Evolutionary conservation across 1,140 invertebrate species (phyloP).

Genomic region (Sitobion miscanthi): DNA sequence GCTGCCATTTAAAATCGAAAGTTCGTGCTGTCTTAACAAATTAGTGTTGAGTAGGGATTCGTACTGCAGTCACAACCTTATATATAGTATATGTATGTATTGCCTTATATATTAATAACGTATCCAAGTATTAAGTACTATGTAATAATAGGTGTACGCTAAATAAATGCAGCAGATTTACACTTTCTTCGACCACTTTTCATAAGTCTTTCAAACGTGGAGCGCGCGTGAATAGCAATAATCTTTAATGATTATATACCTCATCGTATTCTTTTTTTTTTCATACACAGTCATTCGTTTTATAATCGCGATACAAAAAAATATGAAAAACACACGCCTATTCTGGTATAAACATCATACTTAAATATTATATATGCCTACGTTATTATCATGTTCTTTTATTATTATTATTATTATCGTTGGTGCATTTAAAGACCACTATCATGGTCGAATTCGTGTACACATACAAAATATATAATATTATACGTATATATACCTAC

Average conservation of each 20-base stretch:
- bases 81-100: background rate
- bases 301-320: background rate
- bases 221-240: background rate
- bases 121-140: background rate
- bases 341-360: background rate
- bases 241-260: background rate
- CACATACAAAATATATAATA: too few species aligned
- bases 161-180: background rate
- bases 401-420: background rate
- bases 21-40: background rate
- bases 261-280: background rate
- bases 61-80: background rate
- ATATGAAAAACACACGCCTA: background rate
- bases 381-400: background rate
- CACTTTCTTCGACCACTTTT: background rate
- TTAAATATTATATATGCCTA: background rate
- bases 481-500: background rate
- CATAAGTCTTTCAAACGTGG: background rate
- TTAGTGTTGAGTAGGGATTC: too few species aligned
- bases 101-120: background rate
- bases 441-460: background rate
- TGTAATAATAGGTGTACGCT: background rate
- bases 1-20: background rate
- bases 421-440: background rate
- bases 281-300: background rate